phyloP scores from a whole-genome alignment of 1,140 invertebrate genomes.

The Zaprionus inermis region DNA sequence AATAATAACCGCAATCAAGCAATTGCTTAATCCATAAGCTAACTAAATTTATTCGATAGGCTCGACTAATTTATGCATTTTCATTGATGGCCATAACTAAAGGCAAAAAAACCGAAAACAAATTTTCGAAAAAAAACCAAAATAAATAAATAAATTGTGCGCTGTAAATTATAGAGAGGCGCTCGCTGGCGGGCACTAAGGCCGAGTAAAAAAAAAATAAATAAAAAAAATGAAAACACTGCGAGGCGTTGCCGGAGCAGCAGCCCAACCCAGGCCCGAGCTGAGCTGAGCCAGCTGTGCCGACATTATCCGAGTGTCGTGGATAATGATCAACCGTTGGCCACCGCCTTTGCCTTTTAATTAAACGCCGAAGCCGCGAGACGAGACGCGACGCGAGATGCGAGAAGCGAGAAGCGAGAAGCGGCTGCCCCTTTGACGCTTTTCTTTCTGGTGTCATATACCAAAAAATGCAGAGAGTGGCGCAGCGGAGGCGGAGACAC shows the following conservation, averaged over 20 bases:
- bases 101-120: not conserved
- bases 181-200: slow-evolving; percentile 11
- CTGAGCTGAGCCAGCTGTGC: slow-evolving; percentile 9
- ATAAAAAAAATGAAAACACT: slow-evolving; percentile 23
- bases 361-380: slow-evolving; percentile 72
- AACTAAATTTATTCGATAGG: not conserved
- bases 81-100: not conserved
- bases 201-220: slow-evolving; percentile 40
- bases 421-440: slow-evolving; percentile 67
- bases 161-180: slow-evolving; percentile 59
- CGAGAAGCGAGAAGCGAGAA: slow-evolving; percentile 19
- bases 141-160: slow-evolving; percentile 31
- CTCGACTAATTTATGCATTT: slow-evolving; percentile 8
- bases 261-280: slow-evolving; percentile 19
- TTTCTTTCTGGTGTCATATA: slow-evolving; percentile 51
- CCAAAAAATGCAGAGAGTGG: slow-evolving; percentile 19
- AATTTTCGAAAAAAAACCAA: not conserved
- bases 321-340: slow-evolving; percentile 76
- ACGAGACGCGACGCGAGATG: slow-evolving; percentile 18
- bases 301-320: slow-evolving; percentile 67
- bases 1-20: not conserved
- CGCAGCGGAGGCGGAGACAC: slow-evolving; percentile 17
- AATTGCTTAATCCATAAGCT: not conserved
- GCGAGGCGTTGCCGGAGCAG: slow-evolving; percentile 45
- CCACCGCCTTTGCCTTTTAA: slow-evolving; percentile 79